phyloP scores from a whole-genome alignment of 2,888 invertebrate genomes.

The Zhuqinia jingwanae region DNA sequence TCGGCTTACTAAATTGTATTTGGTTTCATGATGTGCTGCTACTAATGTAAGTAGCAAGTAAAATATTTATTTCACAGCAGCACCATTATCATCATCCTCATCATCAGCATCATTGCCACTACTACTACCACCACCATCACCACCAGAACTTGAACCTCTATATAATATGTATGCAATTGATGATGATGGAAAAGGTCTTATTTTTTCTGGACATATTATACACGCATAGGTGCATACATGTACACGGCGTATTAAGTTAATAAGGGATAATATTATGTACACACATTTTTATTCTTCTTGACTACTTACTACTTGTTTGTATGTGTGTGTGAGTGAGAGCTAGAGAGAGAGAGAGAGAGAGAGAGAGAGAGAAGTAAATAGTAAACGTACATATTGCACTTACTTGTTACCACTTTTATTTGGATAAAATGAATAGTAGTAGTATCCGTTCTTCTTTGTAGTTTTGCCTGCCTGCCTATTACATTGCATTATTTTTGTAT shows the following conservation, averaged over 20 bases:
- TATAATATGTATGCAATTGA: conserved; percentile 13
- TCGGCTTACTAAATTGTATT: conserved; percentile 55
- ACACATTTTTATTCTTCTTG: conserved; percentile 45
- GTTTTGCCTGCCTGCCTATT: conserved; percentile 12
- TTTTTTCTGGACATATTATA: conserved; percentile 43
- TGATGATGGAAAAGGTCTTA: not conserved
- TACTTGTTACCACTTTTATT: conserved; percentile 38
- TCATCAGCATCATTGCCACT: not conserved
- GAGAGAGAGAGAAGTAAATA: conserved; percentile 40
- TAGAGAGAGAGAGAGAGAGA: too few relatives aligned
- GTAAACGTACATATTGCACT: conserved; percentile 59
- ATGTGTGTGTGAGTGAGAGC: too few relatives aligned
- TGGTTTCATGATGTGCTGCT: conserved; percentile 58
- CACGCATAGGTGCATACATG: not conserved
- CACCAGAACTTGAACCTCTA: not conserved
- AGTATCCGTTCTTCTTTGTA: conserved; percentile 9
- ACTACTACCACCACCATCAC: not conserved
- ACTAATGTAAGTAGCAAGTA: too few relatives aligned
- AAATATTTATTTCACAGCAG: conserved; percentile 54
- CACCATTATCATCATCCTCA: conserved; percentile 26
- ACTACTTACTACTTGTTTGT: too few relatives aligned
- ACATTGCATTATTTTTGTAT: too few relatives aligned
- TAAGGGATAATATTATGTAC: conserved; percentile 58
- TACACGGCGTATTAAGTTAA: conserved; percentile 47
- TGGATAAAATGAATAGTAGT: conserved; percentile 7